Percentiles rank a stretch among this genome's conserved stretches.
Evolutionary conservation across 2,797 vertebrate genomes (phyloP).

Genomic region (Leucoraja ocellata): DNA sequence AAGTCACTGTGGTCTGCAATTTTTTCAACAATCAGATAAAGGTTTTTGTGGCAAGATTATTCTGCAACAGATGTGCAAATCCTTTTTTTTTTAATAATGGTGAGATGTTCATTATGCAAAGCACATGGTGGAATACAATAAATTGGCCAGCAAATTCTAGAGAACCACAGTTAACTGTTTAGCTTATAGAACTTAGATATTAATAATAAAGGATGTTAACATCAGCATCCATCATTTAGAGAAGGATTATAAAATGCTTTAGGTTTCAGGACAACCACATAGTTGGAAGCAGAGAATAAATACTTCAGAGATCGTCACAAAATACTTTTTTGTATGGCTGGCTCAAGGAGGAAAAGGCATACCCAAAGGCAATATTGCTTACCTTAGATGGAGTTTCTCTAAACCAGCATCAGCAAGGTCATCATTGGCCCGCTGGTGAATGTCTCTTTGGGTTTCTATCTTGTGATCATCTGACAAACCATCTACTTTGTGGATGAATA

Average conservation of each 20-base stretch:
- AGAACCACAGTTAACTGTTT: neutral
- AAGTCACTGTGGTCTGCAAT: neutral
- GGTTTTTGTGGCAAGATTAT: neutral
- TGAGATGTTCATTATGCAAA: neutral
- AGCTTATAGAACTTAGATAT: neutral
- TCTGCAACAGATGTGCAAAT: neutral
- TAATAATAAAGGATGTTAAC: too few species aligned
- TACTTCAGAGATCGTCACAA: neutral
- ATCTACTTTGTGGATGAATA: conserved; percentile 99
- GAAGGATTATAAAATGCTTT: neutral
- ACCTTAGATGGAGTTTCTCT: conserved; percentile 98
- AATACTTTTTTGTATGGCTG: neutral
- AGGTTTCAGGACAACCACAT: neutral
- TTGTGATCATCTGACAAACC: conserved; percentile 98
- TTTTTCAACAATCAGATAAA: neutral
- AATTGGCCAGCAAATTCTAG: neutral
- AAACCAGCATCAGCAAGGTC: conserved; percentile 92
- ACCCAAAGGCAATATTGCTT: conserved; percentile 8
- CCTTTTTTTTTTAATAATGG: too few species aligned
- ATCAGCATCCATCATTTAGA: neutral
- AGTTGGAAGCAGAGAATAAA: neutral
- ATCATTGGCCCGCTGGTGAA: conserved; percentile 97
- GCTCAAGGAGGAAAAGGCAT: neutral
- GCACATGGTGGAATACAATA: neutral
- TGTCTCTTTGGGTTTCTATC: conserved; percentile 98